Base-by-base conservation (phyloP, 2,888 invertebrate species). In the Petrophora chlorosata region DNA sequence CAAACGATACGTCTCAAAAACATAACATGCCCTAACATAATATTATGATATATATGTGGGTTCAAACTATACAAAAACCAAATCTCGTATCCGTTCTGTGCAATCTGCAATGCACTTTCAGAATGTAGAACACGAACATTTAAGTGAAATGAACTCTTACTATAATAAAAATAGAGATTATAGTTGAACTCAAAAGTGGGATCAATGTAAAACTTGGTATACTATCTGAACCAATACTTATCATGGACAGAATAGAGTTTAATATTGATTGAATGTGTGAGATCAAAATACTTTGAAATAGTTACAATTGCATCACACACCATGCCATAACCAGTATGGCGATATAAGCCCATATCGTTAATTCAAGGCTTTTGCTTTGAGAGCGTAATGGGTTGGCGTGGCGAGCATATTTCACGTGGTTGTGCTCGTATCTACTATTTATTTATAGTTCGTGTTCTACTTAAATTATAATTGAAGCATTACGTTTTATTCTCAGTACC, bases 241-340 rank as follows among this genome's bases (percentile, higher is more conserved):
- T 36, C 10, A 15, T 23, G 23, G 30, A 30, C 5, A 10, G 14
- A 13, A 49, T 53, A 52, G 19, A 53, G 48, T 26, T 46, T 32
- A 22, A 39, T 25, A 49, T 41, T 19, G 35, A 26, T 22, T 34
- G 47, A 10, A 15, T 23, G 13, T 17, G 22, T 35, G 22, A 19
- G 22, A 47, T 48, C n/a, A 33, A 65, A 61, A 65, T 64, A 59
- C 33, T 28, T 33, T 13, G 28, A 40, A 47, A 47, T 47, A 53
- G 46, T 49, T 55, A 48, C 42, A 52, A 63, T 73, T 73, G 64
- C 74, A 68, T 67, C 63, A 70, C 53, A 64, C 50, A 49, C 59
- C 39, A 59, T 63, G 54, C 56, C 53, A 56, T 45, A 53, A 55
- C 56, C 49, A 60, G 55, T 61, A 60, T 59, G 51, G 55, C 53